A percentile compares a stretch with the other conserved stretches of the same genome.
Evolutionary conservation across 2,797 vertebrate genomes (phyloP).

Genomic region (Astyanax mexicanus): DNA sequence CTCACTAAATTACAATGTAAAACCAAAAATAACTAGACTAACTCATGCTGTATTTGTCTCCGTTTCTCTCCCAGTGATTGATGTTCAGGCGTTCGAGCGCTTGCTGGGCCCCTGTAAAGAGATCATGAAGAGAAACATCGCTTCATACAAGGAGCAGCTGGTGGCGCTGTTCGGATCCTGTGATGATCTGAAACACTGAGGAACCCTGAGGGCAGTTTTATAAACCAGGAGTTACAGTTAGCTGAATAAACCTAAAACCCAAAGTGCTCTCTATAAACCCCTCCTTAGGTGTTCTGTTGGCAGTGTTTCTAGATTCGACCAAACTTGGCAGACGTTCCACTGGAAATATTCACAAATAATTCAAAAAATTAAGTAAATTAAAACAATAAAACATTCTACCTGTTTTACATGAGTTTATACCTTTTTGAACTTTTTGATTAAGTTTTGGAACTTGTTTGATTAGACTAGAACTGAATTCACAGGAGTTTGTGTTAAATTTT

Average conservation of each 20-base stretch:
- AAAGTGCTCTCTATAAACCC: no score
- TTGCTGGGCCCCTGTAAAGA: conserved; percentile 95
- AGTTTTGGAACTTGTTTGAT: no score
- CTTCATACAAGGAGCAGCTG: conserved; percentile 92
- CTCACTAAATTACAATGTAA: no score
- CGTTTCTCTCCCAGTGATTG: conserved; percentile 84
- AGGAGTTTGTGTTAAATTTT: no score
- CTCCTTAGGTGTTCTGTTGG: background rate
- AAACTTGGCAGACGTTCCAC: no score
- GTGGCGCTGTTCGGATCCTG: conserved; percentile 93
- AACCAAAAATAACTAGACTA: no score
- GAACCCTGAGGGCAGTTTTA: background rate
- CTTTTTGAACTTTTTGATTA: no score
- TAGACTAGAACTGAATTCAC: background rate
- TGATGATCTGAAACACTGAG: conserved; percentile 82
- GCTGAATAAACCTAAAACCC: background rate
- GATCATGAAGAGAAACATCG: conserved; percentile 98
- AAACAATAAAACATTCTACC: no score
- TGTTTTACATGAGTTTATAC: no score
- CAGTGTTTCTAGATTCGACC: no score
- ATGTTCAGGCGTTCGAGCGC: conserved; percentile 94
- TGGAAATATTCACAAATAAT: no score
- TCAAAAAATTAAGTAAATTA: no score
- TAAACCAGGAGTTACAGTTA: background rate
- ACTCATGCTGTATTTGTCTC: conserved; percentile 16